A percentile compares a stretch with the other conserved stretches of the same genome.
These are phyloP conservation scores for Dasysyrphus albostriatus DNA, from an alignment of 2,888 invertebrate genomes.

Conservation along the genomic window DNA sequence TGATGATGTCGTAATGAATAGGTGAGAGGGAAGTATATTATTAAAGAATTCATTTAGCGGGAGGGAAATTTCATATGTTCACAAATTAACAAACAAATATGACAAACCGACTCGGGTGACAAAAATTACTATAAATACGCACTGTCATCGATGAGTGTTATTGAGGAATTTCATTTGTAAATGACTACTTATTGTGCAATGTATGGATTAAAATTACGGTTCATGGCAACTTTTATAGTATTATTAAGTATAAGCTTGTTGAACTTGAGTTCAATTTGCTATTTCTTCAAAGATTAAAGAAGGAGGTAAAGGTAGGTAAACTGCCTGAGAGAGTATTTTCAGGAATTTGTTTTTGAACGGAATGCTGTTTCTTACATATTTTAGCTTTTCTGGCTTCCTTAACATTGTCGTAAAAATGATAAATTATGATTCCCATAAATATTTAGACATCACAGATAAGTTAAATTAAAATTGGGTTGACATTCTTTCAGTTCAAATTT, in stretches of 20 bases:
- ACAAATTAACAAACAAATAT: conserved; percentile 28
- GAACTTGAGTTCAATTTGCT: conserved; percentile 22
- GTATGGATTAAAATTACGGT: conserved; percentile 6
- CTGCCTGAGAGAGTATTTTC: neutral
- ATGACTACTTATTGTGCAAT: conserved; percentile 4
- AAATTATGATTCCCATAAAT: neutral
- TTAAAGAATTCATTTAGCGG: conserved; percentile 15
- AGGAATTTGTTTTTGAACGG: neutral
- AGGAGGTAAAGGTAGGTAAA: neutral
- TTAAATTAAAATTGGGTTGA: too few relatives aligned
- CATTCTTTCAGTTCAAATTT: neutral
- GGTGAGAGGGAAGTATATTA: neutral
- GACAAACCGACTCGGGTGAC: conserved; percentile 7
- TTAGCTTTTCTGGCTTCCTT: neutral
- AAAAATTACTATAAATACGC: neutral
- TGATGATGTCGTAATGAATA: conserved; percentile 1
- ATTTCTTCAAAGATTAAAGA: neutral
- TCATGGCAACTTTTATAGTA: neutral
- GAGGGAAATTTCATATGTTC: conserved; percentile 4
- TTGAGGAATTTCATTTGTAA: conserved; percentile 19
- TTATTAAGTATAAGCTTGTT: conserved; percentile 20
- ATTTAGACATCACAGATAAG: too few relatives aligned
- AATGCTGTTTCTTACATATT: too few relatives aligned
- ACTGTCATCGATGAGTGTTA: conserved; percentile 23
- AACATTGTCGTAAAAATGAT: neutral